Conservation (phyloP, 2,113 vertebrate genomes). For the Phaethon lepturus region DNA sequence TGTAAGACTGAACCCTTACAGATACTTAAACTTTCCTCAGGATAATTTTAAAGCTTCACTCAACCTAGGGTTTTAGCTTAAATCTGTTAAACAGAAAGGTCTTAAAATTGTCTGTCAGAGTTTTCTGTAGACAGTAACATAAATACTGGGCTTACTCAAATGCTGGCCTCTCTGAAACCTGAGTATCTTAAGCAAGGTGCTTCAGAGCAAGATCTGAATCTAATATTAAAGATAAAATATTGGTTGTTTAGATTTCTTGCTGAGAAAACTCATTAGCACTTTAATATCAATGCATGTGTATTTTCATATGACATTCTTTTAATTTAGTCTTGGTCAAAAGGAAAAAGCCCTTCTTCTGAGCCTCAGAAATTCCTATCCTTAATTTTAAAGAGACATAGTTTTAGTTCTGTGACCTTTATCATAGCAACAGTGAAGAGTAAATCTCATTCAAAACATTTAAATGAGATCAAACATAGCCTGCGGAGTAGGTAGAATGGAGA, state of each 20-base stretch:
- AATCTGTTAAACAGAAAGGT: constrained; percentile 56
- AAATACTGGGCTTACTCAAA: constrained; percentile 46
- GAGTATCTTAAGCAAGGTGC: constrained; percentile 27
- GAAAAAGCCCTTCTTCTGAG: constrained; percentile 24
- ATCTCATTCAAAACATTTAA: constrained; percentile 71
- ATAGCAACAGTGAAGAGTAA: constrained; percentile 62
- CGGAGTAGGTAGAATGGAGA: background rate
- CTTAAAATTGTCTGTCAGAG: constrained; percentile 57
- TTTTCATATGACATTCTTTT: constrained; percentile 41
- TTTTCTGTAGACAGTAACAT: constrained; percentile 39
- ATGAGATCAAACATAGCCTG: constrained; percentile 63
- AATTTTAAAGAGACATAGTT: constrained; percentile 50
- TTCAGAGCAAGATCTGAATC: constrained; percentile 37
- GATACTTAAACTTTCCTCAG: constrained; percentile 32
- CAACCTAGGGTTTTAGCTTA: constrained; percentile 51
- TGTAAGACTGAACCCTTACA: constrained; percentile 2
- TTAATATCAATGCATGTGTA: background rate
- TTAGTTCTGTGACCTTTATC: constrained; percentile 61
- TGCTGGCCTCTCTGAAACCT: constrained; percentile 27
- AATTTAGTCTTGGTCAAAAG: constrained; percentile 38
- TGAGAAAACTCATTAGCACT: constrained; percentile 57
- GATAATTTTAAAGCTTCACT: constrained; percentile 62
- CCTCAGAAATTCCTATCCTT: constrained; percentile 23
- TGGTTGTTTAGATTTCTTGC: constrained; percentile 57
- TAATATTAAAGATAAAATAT: constrained; percentile 52